Evolutionary conservation across 2,797 vertebrate species (phyloP).

Genomic region (Notamacropus eugenii): DNA sequence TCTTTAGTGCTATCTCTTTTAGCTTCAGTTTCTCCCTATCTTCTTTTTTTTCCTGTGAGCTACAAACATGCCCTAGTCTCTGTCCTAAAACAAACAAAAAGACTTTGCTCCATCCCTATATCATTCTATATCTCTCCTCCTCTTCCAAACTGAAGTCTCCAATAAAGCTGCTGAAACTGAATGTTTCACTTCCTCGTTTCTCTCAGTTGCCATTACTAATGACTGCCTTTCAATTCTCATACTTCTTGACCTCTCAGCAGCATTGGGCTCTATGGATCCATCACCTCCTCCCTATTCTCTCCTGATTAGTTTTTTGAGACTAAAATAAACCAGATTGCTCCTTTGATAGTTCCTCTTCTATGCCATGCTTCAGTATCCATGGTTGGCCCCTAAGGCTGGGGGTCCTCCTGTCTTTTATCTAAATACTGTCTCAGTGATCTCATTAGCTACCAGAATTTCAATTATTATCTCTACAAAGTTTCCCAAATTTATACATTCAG

Average conservation of each 20-base stretch:
- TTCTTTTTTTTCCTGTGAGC: neutral
- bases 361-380: neutral
- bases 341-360: neutral
- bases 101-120: neutral
- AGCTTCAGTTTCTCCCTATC: neutral
- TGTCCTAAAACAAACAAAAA: neutral
- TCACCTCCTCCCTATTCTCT: neutral
- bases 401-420: too few species aligned
- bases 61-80: neutral
- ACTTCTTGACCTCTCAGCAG: neutral
- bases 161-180: neutral
- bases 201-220: neutral
- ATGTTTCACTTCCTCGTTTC: neutral
- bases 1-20: neutral
- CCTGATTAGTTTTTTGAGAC: neutral
- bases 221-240: neutral
- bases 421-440: too few species aligned
- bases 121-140: neutral
- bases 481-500: too few species aligned
- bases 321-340: neutral
- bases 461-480: too few species aligned
- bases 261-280: neutral
- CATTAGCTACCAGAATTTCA: too few species aligned
- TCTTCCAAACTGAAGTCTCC: neutral
- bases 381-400: too few species aligned